Base-by-base conservation (phyloP, 2,888 invertebrate genomes). In the Deroplatys truncata region DNA sequence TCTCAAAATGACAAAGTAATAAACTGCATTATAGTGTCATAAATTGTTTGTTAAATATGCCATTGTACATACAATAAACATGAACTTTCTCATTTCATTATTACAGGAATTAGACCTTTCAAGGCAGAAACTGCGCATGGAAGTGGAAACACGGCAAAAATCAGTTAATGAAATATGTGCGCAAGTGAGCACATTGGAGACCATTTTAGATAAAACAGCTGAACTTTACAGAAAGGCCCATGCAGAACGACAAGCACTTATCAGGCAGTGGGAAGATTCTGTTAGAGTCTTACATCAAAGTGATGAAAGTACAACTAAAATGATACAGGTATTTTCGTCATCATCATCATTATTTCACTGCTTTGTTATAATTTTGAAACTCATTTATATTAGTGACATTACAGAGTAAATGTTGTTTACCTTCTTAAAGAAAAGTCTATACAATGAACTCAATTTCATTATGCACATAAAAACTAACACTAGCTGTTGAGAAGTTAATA, bases 211-310 rank as follows among this genome's bases (percentile, higher is more conserved):
- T 90, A 93, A 94, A 89, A 94, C 95, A 0, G 94, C 94, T 0
- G 93, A 93, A 89, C 92, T 94, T 9, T 95, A 94, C 91, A 92
- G 93, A 7, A 92, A 94, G 82, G 94, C 94, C 3, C 94, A 94
- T 89, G 94, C 94, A 90, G 93, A 97, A 92, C 94, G 97, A 25
- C 95, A 95, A 72, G 94, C 95, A 90, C 95, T 97, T 94, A 96
- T 97, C 92, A 93, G 93, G 2, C 97, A 96, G 92, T 97, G 97
- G 97, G 95, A 96, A 86, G 94, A 95, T 84, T 95, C 97, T 2
- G 96, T 97, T 0, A 95, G 95, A 90, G 96, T 96, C 92, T 93
- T 97, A 91, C 94, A 96, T 31, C 96, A 96, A 92, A 94, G 97
- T 1, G 97, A 97, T 92, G 94, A 93, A 10, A 96, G 96, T 85